A percentile compares a stretch with the other conserved stretches of the same genome.
Evolutionary conservation across 2,888 invertebrate genomes (phyloP).

Genomic region (Deroplatys truncata): DNA sequence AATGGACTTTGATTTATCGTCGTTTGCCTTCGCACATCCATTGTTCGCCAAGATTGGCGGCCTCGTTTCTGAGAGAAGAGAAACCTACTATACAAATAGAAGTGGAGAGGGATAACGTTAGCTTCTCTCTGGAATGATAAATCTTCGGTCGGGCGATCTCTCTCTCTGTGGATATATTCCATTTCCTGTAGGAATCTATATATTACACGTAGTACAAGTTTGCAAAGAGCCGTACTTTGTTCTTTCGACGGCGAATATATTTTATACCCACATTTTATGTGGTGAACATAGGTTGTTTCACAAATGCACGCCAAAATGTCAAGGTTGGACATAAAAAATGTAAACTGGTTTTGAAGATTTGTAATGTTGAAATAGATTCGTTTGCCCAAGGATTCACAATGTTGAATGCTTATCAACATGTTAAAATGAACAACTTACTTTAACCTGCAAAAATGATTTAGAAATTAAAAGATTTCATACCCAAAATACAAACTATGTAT

Average conservation of each 20-base stretch:
- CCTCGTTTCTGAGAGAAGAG: not conserved
- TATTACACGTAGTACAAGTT: not conserved
- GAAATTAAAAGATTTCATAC: too few species aligned
- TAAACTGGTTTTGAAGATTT: too few species aligned
- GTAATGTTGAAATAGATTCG: too few species aligned
- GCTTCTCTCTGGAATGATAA: not conserved
- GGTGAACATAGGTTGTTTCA: too few species aligned
- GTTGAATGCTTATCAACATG: too few species aligned
- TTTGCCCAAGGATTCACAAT: too few species aligned
- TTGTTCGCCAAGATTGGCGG: not conserved
- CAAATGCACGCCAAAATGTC: too few species aligned
- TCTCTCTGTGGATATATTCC: not conserved
- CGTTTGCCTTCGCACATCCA: not conserved
- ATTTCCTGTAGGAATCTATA: not conserved
- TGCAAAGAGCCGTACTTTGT: not conserved
- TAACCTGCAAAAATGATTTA: too few species aligned
- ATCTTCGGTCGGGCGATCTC: not conserved
- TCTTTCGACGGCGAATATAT: not conserved
- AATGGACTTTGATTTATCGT: not conserved
- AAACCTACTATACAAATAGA: not conserved
- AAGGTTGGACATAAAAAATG: too few species aligned
- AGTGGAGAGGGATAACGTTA: not conserved
- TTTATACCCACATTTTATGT: too few species aligned
- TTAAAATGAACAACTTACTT: too few species aligned
- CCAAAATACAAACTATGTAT: too few species aligned